These are phyloP conservation scores for Contarinia nasturtii DNA, from an alignment of 1,140 invertebrate genomes.

Conservation along the genomic window DNA sequence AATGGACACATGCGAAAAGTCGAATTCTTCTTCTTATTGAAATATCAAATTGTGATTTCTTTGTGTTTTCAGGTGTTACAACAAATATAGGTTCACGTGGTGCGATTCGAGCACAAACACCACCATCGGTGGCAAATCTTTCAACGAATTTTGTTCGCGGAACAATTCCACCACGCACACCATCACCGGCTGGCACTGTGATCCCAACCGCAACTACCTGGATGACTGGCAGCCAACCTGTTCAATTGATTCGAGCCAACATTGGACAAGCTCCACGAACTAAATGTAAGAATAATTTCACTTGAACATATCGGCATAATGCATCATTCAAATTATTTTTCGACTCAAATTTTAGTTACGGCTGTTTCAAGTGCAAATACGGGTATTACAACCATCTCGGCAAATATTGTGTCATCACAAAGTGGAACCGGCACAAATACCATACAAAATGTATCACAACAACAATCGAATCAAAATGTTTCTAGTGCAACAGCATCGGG, in stretches of 20 bases:
- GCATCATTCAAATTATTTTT: not conserved
- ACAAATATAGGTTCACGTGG: not conserved
- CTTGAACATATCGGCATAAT: too few species aligned
- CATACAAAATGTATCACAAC: not conserved
- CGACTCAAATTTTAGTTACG: not conserved
- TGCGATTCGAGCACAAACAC: conserved; percentile 10
- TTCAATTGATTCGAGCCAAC: conserved; percentile 20
- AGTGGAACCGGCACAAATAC: too few species aligned
- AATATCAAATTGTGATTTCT: too few species aligned
- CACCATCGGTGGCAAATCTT: conserved; percentile 6
- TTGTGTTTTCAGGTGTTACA: not conserved
- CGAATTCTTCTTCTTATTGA: too few species aligned
- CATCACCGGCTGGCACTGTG: conserved; percentile 17
- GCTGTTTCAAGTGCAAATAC: not conserved
- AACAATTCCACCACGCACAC: conserved; percentile 3
- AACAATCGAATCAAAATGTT: not conserved
- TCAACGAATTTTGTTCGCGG: conserved; percentile 17
- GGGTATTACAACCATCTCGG: conserved; percentile 1
- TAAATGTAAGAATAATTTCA: conserved; percentile 6
- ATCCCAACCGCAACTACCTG: conserved; percentile 20
- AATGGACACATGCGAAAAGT: too few species aligned
- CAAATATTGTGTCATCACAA: conserved; percentile 1
- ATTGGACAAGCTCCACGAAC: conserved; percentile 15
- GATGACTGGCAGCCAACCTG: conserved; percentile 18
- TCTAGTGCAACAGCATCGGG: not conserved